Percentiles rank a stretch among this genome's conserved stretches.
Evolutionary conservation across 2,888 invertebrate genomes (phyloP).

Genomic region (Phymatocera aterrima): DNA sequence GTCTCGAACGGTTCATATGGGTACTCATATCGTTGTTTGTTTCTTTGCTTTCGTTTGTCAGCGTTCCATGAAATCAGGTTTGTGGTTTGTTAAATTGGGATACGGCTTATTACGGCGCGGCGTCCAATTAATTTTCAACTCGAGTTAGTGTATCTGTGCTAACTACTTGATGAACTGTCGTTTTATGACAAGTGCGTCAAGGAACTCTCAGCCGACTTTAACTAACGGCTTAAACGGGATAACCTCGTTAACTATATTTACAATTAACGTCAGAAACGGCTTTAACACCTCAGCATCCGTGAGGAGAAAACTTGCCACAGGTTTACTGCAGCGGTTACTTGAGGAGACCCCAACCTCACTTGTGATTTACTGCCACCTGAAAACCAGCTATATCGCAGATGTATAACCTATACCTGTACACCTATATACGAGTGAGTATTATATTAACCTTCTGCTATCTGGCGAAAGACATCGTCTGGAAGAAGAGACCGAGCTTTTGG

Average conservation of each 20-base stretch:
- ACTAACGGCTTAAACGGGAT: conserved; percentile 18
- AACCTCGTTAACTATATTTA: conserved; percentile 9
- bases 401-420: not conserved
- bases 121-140: not conserved
- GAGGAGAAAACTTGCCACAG: not conserved
- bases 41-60: not conserved
- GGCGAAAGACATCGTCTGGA: not conserved
- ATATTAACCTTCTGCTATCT: not conserved
- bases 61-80: not conserved
- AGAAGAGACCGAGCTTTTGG: not conserved
- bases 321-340: not conserved
- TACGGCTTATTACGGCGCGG: not conserved
- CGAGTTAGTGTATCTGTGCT: not conserved
- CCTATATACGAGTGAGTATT: not conserved
- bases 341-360: not conserved
- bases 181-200: conserved; percentile 15
- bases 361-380: not conserved
- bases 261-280: conserved; percentile 12
- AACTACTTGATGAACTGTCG: not conserved
- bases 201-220: not conserved
- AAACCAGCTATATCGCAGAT: not conserved
- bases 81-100: not conserved
- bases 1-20: too few relatives aligned
- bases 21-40: too few relatives aligned
- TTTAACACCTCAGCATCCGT: not conserved